Evolutionary conservation across 2,113 vertebrate genomes (phyloP), one percentile per base, ranked within the genome.

Genomic region (Hystrix cristata): DNA sequence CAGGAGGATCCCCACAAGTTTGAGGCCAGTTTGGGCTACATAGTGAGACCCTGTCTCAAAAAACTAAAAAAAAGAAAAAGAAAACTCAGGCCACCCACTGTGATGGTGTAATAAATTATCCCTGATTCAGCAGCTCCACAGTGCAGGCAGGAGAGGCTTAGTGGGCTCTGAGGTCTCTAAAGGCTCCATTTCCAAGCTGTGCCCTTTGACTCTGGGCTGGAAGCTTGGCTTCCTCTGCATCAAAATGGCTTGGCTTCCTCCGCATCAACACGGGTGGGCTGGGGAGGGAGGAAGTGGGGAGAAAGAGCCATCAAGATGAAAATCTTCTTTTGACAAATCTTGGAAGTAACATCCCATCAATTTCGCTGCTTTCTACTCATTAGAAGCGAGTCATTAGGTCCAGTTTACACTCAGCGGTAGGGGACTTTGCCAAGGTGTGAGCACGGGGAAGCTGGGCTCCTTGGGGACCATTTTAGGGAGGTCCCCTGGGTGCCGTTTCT

Each of bases 351-450:
- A 78, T 14, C 51, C 53, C 86, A 55, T 81, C 53, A 7, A 7
- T 80, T 65, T 64, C 46, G 43, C 62, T 79, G 46, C 34, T 12
- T 83, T 82, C 79, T 81, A 0, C n/a, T 91, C 19, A 19, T 67
- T 59, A 71, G 43, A 82, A 95, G 83, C 14, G 12, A 67, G 83
- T 90, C 87, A 51, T 64, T 92, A 46, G 89, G 82, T 62, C 46
- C 85, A 59, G 76, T 13, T 51, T 69, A 14, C 55, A 43, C 21
- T 78, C 57, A 12, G 5, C 21, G n/a, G 59, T 43, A 90, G 83
- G 65, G 55, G 59, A 38, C 43, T 69, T 90, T 5, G n/a, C 6
- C 16, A 71, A 51, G 7, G 3, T 21, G 53, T 19, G 81, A 38
- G 55, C 23, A 34, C 38, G 78, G 78, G n/a, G 90, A 89, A 60